These are phyloP conservation scores for Macheiramphus alcinus DNA, from an alignment of 2,113 vertebrate species.

Conservation along the genomic window DNA sequence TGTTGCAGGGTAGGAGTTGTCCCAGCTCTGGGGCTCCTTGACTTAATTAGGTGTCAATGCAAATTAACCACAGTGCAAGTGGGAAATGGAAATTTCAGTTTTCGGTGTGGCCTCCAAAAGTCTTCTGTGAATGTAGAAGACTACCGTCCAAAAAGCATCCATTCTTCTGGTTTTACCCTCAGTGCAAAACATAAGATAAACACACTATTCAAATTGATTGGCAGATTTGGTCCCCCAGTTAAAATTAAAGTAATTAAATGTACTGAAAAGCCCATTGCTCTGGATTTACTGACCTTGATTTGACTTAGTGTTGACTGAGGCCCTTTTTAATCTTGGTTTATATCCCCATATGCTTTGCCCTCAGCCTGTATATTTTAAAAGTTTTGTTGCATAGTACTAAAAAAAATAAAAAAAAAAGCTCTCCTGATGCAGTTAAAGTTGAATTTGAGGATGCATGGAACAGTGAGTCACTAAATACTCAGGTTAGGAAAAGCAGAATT, in stretches of 20 bases:
- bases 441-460: background rate
- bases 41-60: background rate
- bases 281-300: background rate
- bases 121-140: background rate
- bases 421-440: background rate
- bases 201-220: background rate
- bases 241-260: slow-evolving; percentile 14
- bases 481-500: background rate
- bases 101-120: background rate
- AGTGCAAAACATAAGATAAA: background rate
- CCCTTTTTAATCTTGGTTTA: background rate
- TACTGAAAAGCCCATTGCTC: background rate
- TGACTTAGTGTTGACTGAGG: background rate
- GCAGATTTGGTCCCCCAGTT: background rate
- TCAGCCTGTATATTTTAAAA: background rate
- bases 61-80: background rate
- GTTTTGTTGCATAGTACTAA: background rate
- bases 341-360: background rate
- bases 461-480: background rate
- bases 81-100: background rate
- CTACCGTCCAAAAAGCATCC: background rate
- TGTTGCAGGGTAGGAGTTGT: background rate
- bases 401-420: background rate
- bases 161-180: background rate
- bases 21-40: background rate